These are phyloP conservation scores for Trimorus sp. DNA, from an alignment of 2,888 invertebrate species.

Conservation along the genomic window DNA sequence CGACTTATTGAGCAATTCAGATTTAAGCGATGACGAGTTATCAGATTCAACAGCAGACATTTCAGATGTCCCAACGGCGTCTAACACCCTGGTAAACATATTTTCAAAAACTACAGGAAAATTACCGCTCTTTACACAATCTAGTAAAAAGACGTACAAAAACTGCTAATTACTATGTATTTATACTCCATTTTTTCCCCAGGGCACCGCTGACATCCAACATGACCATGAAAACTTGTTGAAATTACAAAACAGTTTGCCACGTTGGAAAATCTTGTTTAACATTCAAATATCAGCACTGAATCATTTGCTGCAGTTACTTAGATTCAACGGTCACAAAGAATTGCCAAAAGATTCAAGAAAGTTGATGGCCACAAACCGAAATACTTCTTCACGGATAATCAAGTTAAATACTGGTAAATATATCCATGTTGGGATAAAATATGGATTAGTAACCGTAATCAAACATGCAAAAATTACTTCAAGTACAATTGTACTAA, in stretches of 20 bases:
- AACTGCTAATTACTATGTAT: no score
- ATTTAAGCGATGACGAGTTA: slow-evolving; percentile 17
- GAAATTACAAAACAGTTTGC: neutral
- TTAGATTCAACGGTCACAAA: slow-evolving; percentile 10
- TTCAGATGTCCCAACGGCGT: no score
- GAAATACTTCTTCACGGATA: slow-evolving; percentile 7
- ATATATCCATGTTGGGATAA: slow-evolving; percentile 9
- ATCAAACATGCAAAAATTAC: no score
- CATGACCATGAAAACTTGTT: no score
- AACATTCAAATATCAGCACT: slow-evolving; percentile 3
- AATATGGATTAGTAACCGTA: no score
- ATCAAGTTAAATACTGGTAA: neutral
- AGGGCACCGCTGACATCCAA: no score
- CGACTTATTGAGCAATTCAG: slow-evolving; percentile 9
- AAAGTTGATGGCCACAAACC: slow-evolving; percentile 7
- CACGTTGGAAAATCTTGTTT: slow-evolving; percentile 6
- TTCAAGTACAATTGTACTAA: no score
- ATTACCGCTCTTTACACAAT: no score
- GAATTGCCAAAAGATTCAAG: slow-evolving; percentile 8
- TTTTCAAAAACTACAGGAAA: no score
- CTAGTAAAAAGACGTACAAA: no score
- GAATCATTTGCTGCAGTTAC: slow-evolving; percentile 1
- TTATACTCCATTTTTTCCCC: no score
- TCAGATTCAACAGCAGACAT: slow-evolving; percentile 11
- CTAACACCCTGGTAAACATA: no score